Conservation (phyloP, 2,113 vertebrate genomes). For the Rhinolophus sinicus region DNA sequence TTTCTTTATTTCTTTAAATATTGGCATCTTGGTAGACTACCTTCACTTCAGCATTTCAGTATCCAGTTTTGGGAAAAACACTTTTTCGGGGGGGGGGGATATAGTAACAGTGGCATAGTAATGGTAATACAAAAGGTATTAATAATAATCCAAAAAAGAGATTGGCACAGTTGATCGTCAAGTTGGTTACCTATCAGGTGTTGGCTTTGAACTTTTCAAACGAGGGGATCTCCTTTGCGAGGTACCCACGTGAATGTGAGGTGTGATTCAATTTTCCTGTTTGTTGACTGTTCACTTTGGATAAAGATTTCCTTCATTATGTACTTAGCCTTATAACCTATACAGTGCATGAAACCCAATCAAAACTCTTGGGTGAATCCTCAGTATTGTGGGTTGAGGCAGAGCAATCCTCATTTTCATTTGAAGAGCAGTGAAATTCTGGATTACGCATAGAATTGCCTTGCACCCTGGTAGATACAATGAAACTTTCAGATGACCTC, state of each 20-base stretch:
- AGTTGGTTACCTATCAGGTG: no score
- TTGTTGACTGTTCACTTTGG: background rate
- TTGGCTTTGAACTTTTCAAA: background rate
- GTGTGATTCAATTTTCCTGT: background rate
- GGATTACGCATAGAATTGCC: background rate
- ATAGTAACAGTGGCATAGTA: background rate
- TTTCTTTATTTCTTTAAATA: background rate
- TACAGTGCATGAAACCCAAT: background rate
- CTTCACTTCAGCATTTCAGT: background rate
- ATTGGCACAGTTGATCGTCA: background rate
- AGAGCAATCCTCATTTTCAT: background rate
- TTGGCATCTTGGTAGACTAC: background rate
- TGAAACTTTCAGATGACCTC: background rate
- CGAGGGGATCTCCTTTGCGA: background rate
- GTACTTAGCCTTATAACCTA: background rate
- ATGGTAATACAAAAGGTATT: background rate
- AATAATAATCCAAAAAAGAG: background rate
- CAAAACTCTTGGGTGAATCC: background rate
- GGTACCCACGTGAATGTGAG: background rate
- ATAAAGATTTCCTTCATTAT: background rate
- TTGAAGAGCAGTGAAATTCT: background rate
- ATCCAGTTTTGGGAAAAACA: background rate
- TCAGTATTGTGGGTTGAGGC: background rate
- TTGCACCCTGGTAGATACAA: background rate
- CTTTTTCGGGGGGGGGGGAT: no score